Base-by-base conservation (phyloP, 2,888 invertebrate species). In the Balanococcus diminutus region DNA sequence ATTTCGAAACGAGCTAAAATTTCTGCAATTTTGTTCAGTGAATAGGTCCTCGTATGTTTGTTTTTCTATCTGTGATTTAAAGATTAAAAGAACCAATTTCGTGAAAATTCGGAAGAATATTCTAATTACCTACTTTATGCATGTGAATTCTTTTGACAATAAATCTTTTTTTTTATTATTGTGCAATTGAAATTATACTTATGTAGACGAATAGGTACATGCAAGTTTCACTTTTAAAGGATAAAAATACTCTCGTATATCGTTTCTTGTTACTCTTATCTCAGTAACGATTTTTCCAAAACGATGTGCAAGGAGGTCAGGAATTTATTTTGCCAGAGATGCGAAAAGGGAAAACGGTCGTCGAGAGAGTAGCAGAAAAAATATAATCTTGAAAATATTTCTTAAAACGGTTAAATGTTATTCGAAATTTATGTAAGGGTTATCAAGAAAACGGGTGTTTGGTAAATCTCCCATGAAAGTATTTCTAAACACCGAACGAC, bases 401-500 rank as follows among this genome's bases (percentile, higher is more conserved):
- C 67, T 67, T 31, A 31, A 67, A 67, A 67, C n/a, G 67, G 67
- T 67, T 67, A 28, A 67, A 67, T 67, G 67, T 67, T 67, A 67
- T 67, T 67, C 14, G 67, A 67, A 67, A 67, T 67, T 67, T 67
- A 67, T 67, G 67, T 67, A 67, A 28, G 67, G 67, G 28, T 67
- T 67, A 67, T 67, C 67, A 67, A 67, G 67, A 28, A 67, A 67
- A 67, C 25, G 9, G 67, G 67, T 67, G 11, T 67, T 67, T 31
- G 28, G 28, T 31, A 31, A 67, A 67, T 67, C 67, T 67, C 28
- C 67, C 67, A 31, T 31, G 28, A 14, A 31, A 67, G 67, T 67
- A 67, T 67, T 67, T 67, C 67, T 67, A 67, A 67, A 67, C 67
- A 67, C 67, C 67, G 67, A 67, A 67, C 67, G 67, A 67, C 28